Conservation (phyloP, 2,888 invertebrate species). For the Cheiracanthium punctorium region DNA sequence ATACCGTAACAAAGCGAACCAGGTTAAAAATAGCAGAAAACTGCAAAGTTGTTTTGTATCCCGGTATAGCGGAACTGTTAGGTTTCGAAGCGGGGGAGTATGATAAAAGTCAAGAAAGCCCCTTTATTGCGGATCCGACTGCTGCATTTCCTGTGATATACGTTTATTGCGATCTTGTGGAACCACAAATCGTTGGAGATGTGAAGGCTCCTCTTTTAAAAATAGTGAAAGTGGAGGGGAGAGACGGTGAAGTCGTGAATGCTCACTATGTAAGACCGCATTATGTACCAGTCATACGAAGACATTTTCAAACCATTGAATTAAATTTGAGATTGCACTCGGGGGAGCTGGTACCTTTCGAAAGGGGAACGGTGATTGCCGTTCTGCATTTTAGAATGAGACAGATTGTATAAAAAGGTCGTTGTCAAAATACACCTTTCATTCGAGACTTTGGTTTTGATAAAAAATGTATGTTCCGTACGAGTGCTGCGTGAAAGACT, state of each 20-base stretch:
- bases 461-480: constrained; percentile 31
- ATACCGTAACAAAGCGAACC: constrained; percentile 17
- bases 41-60: background rate
- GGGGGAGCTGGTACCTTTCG: constrained; percentile 24
- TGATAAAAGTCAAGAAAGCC: too few species aligned
- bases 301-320: constrained; percentile 28
- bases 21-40: constrained; percentile 13
- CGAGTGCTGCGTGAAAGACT: constrained; percentile 13
- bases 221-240: constrained; percentile 23
- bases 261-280: constrained; percentile 22
- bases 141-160: background rate
- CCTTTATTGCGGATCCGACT: background rate
- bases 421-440: too few species aligned
- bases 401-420: background rate
- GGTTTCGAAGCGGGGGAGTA: background rate
- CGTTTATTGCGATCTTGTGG: too few species aligned
- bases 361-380: constrained; percentile 5
- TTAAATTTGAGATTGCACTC: background rate
- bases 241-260: constrained; percentile 18
- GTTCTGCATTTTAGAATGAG: constrained; percentile 7
- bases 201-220: too few species aligned
- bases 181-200: constrained; percentile 25
- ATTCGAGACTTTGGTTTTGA: background rate
- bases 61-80: constrained; percentile 6
- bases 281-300: constrained; percentile 27